phyloP scores from a whole-genome alignment of 2,113 vertebrate genomes.

The Glaucomys volans region DNA sequence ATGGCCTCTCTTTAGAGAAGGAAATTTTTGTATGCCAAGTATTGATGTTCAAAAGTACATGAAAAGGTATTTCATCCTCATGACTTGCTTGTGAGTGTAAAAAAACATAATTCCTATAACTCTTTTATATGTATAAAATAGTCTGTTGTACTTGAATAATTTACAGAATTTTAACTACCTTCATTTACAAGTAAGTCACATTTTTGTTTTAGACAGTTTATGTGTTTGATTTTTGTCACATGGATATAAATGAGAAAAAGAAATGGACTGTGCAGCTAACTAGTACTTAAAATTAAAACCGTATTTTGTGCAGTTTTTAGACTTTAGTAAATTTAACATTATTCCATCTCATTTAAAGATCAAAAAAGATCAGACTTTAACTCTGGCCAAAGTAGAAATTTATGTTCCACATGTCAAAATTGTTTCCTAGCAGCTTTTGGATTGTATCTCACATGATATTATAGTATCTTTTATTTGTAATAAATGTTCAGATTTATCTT shows the following conservation, averaged over 20 bases:
- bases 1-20: constrained; percentile 82
- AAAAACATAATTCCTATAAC: constrained; percentile 67
- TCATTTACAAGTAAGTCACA: constrained; percentile 65
- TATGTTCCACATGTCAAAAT: constrained; percentile 51
- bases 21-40: constrained; percentile 85
- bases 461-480: constrained; percentile 64
- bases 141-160: constrained; percentile 68
- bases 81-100: constrained; percentile 81
- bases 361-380: constrained; percentile 64
- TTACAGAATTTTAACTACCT: constrained; percentile 60
- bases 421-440: constrained; percentile 58
- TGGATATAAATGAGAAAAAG: constrained; percentile 58
- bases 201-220: constrained; percentile 66
- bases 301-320: constrained; percentile 64
- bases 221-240: constrained; percentile 62
- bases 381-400: constrained; percentile 63
- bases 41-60: constrained; percentile 84
- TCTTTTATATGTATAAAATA: constrained; percentile 62
- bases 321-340: constrained; percentile 75
- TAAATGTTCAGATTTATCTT: constrained; percentile 71
- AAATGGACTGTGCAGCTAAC: constrained; percentile 4
- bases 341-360: constrained; percentile 58
- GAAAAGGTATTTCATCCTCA: constrained; percentile 82
- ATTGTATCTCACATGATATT: constrained; percentile 57
- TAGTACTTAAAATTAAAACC: constrained; percentile 64